Evolutionary conservation across 2,888 invertebrate genomes (phyloP).

Genomic region (Neocrepidodera transversa): DNA sequence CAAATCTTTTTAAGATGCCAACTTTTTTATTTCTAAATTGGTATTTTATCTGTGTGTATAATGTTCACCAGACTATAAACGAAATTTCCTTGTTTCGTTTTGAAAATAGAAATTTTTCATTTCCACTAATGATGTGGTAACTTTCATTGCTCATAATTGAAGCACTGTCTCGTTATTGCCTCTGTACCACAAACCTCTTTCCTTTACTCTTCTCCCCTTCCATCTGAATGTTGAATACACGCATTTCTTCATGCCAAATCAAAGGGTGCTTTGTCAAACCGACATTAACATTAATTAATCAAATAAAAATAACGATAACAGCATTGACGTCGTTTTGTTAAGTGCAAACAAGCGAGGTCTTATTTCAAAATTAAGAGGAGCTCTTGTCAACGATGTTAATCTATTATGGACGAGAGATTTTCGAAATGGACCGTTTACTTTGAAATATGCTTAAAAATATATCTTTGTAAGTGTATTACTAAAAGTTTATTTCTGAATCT

Average conservation of each 20-base stretch:
- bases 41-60: too few relatives aligned
- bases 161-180: constrained; percentile 33
- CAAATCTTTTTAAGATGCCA: too few relatives aligned
- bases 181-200: constrained; percentile 5
- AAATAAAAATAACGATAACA: constrained; percentile 12
- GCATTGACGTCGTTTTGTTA: background rate
- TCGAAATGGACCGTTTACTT: background rate
- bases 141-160: constrained; percentile 41
- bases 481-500: too few relatives aligned
- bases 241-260: constrained; percentile 30
- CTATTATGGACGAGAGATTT: background rate
- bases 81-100: constrained; percentile 21
- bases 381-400: background rate
- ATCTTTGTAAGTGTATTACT: too few relatives aligned
- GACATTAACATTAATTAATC: constrained; percentile 31
- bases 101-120: constrained; percentile 39
- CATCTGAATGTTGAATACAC: constrained; percentile 17
- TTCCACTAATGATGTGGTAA: constrained; percentile 41
- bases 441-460: background rate
- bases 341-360: background rate
- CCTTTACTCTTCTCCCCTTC: constrained; percentile 1
- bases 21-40: too few relatives aligned
- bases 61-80: background rate
- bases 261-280: constrained; percentile 35
- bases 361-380: background rate